A percentile compares a stretch with the other conserved stretches of the same genome.
phyloP scores from a whole-genome alignment of 2,888 invertebrate species.

The Caenorhabditis afra region DNA sequence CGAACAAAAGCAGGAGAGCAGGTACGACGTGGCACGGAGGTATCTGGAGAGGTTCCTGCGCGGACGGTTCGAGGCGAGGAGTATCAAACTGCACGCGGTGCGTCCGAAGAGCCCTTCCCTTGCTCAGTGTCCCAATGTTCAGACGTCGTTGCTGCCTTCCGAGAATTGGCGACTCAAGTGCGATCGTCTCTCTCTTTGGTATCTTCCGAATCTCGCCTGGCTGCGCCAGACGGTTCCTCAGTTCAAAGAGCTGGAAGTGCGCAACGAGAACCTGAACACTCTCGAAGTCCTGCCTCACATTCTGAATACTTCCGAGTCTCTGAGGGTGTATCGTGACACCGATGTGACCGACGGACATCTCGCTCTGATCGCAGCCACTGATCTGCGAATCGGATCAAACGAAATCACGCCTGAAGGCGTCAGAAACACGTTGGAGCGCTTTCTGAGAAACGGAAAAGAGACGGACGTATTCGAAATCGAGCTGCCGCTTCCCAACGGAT shows the following conservation, averaged over 20 bases:
- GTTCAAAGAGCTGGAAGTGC: no score
- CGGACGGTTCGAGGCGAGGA: not conserved
- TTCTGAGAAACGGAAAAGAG: not conserved
- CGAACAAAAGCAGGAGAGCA: constrained; percentile 21
- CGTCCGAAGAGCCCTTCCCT: not conserved
- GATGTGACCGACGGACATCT: not conserved
- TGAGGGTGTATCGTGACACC: not conserved
- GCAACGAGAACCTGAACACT: no score
- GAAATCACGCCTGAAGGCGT: not conserved
- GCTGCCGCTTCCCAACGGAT: not conserved
- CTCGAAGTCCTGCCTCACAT: not conserved
- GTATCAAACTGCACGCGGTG: no score
- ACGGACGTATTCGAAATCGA: not conserved
- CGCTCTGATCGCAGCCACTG: not conserved
- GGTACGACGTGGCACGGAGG: constrained; percentile 4
- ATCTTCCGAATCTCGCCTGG: no score
- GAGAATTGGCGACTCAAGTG: no score
- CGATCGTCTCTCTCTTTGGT: no score
- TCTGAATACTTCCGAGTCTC: not conserved
- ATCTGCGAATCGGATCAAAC: not conserved
- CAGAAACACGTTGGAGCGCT: not conserved
- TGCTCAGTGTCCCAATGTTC: no score
- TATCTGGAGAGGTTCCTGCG: not conserved
- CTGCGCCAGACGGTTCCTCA: no score
- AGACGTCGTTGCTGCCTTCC: no score